Base-by-base conservation (phyloP, 2,888 invertebrate species). In the Caenorhabditis auriculariae region DNA sequence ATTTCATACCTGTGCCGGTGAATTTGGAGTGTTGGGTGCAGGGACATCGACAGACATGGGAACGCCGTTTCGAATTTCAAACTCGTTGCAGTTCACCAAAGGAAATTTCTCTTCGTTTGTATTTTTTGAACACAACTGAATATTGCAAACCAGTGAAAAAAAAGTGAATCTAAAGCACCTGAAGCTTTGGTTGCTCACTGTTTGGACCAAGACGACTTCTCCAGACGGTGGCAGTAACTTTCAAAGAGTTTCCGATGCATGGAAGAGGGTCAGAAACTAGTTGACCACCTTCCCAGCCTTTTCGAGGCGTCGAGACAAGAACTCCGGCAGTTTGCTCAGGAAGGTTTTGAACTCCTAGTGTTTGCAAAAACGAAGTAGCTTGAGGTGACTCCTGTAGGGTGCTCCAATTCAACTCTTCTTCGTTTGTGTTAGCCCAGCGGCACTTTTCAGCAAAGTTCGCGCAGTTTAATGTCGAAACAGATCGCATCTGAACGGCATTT, bases 241-340 rank as follows among this genome's bases (percentile, higher is more conserved):
- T 53, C 1, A 73, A 38, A 4, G 62, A 65, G 29, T 45, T 45
- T 7, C 61, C 60, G 28, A 75, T 29, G 43, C 75, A 75, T 4
- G 69, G 69, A 9, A 75, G 56, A 1, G 64, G 52, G 27, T 75
- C 75, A 3, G 71, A 69, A 3, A 72, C 60, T 6, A 75, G 62
- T 24, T 72, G 68, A 5, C 72, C 75, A 29, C 66, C 67, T 35
- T 75, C 75, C 75, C 75, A 75, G 0, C 71, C 72, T 17, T 68
- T 66, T 43, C 72, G 43, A 3, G 60, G 57, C 2, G 51, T 41
- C 1, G 75, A 73, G 15, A 67, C 60, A 4, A 75, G 51, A 12
- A 62, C 68, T 7, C 64, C 75, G 12, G 75, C 72, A 2, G 56
- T 57, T 24, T 57, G 52, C 4, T 66, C 75, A 71, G 72, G 72